A percentile compares a stretch with the other conserved stretches of the same genome.
These are phyloP conservation scores for Rhysida immarginata DNA, from an alignment of 1,140 invertebrate species.

Conservation along the genomic window DNA sequence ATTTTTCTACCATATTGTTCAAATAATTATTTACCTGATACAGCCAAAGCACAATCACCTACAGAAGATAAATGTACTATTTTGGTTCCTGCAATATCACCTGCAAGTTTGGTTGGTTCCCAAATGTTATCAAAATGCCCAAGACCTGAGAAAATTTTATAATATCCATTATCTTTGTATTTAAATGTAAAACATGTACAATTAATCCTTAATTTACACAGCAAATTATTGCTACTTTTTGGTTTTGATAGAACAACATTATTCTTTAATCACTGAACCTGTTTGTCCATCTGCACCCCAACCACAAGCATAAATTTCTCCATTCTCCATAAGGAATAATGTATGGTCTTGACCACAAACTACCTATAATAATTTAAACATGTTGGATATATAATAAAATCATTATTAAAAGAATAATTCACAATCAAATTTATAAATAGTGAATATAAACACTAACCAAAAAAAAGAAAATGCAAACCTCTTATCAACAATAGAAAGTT, in stretches of 20 bases:
- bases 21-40: slow-evolving; percentile 56
- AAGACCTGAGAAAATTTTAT: slow-evolving; percentile 20
- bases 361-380: slow-evolving; percentile 41
- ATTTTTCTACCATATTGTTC: no score
- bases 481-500: no score
- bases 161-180: not conserved
- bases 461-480: no score
- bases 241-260: no score
- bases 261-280: slow-evolving; percentile 40
- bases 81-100: slow-evolving; percentile 55
- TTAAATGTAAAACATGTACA: not conserved
- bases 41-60: slow-evolving; percentile 67
- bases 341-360: slow-evolving; percentile 78
- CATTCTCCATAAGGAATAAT: slow-evolving; percentile 60
- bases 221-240: no score
- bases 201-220: no score
- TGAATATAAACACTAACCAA: no score
- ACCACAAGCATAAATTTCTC: slow-evolving; percentile 74
- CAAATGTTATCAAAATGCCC: slow-evolving; percentile 9
- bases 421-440: no score
- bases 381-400: no score
- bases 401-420: no score
- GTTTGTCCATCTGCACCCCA: slow-evolving; percentile 93
- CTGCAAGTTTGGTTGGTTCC: slow-evolving; percentile 30
- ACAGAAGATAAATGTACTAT: slow-evolving; percentile 29